phyloP scores from a whole-genome alignment of 2,113 vertebrate genomes.

The Platysternon megacephalum region DNA sequence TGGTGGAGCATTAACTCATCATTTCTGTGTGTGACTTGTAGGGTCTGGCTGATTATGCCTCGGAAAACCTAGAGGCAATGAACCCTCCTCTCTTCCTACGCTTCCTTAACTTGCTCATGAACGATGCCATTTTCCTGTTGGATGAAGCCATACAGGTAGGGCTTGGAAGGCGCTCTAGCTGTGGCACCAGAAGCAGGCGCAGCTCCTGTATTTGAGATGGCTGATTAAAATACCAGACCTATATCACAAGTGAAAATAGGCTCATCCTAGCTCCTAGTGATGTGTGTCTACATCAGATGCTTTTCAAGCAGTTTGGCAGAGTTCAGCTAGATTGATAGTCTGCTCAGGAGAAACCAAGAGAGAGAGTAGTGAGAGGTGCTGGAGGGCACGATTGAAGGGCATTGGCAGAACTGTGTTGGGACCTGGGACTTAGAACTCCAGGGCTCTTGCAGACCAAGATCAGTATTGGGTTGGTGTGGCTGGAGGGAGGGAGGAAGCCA shows the following conservation, averaged over 20 bases:
- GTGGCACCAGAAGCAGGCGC: rapidly evolving
- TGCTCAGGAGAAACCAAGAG: not conserved
- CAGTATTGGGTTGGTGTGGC: not conserved
- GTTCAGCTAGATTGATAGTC: no score
- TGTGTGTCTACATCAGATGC: not conserved
- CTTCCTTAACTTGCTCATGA: constrained; percentile 97
- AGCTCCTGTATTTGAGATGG: not conserved
- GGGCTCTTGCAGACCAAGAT: rapidly evolving
- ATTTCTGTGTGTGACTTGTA: constrained; percentile 56
- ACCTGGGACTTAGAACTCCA: rapidly evolving
- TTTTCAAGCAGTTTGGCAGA: not conserved
- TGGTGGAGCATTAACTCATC: not conserved
- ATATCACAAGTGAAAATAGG: rapidly evolving
- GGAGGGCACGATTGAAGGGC: not conserved
- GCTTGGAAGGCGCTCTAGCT: rapidly evolving
- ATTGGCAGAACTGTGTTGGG: not conserved
- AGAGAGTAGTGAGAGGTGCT: not conserved
- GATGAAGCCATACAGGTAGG: constrained; percentile 98
- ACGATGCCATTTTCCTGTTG: constrained; percentile 96
- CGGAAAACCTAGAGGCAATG: constrained; percentile 97
- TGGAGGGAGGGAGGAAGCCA: not conserved
- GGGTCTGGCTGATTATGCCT: constrained; percentile 93
- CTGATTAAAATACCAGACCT: rapidly evolving
- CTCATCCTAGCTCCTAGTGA: not conserved
- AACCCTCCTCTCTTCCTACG: constrained; percentile 95